Evolutionary conservation across 2,888 invertebrate genomes (phyloP).

Genomic region (Drosophila mulleri): DNA sequence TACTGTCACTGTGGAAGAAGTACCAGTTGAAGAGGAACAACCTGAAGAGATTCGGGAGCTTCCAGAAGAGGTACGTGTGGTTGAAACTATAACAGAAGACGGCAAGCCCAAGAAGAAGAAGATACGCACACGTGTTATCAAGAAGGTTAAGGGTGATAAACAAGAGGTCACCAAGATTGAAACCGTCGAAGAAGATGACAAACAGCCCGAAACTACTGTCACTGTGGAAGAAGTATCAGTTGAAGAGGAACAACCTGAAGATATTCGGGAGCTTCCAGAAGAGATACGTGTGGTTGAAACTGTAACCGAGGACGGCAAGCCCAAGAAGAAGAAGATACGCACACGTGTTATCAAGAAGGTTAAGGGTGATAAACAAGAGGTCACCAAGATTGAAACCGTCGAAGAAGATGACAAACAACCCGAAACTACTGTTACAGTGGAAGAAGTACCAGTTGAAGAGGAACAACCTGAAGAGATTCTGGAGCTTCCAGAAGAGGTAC

Average conservation of each 20-base stretch:
- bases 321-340: slow-evolving; percentile 59
- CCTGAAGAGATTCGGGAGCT: slow-evolving; percentile 26
- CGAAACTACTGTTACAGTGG: slow-evolving; percentile 59
- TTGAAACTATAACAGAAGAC: no score
- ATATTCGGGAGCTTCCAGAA: slow-evolving; percentile 60
- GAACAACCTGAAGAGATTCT: slow-evolving; percentile 37
- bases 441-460: slow-evolving; percentile 47
- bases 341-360: slow-evolving; percentile 70
- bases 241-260: slow-evolving; percentile 40
- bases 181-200: no score
- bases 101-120: no score
- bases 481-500: slow-evolving; percentile 66
- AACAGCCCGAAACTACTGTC: no score
- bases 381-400: slow-evolving; percentile 70
- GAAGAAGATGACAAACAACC: slow-evolving; percentile 68
- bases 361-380: slow-evolving; percentile 70
- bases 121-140: no score
- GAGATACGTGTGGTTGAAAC: slow-evolving; percentile 61
- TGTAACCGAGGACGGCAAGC: slow-evolving; percentile 57
- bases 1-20: slow-evolving; percentile 3
- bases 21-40: slow-evolving; percentile 18
- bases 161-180: no score
- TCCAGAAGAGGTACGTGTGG: no score
- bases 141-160: no score
- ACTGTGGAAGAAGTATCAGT: slow-evolving; percentile 12